A percentile compares a stretch with the other conserved stretches of the same genome.
These are phyloP conservation scores for Apantesis nais DNA, from an alignment of 2,888 invertebrate genomes.

Conservation along the genomic window DNA sequence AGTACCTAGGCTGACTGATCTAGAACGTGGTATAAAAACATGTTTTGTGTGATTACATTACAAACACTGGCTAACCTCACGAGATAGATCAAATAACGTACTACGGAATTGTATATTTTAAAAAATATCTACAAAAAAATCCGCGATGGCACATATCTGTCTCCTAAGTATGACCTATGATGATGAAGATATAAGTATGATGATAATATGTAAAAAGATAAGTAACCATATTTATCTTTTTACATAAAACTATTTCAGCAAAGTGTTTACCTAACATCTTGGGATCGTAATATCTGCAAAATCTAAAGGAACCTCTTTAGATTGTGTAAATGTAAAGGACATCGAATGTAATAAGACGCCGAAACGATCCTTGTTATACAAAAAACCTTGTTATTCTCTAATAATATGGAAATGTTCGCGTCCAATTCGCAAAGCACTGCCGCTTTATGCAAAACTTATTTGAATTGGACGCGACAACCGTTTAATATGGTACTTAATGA, in stretches of 20 bases:
- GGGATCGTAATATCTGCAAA: background rate
- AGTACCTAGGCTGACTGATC: too few species aligned
- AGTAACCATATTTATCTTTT: background rate
- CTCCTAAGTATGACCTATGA: too few species aligned
- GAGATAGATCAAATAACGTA: too few species aligned
- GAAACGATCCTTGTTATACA: conserved; percentile 2
- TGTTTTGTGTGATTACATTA: too few species aligned
- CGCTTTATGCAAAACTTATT: conserved; percentile 1
- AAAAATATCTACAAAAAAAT: too few species aligned
- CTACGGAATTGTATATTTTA: too few species aligned
- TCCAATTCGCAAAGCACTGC: conserved; percentile 4
- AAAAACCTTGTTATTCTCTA: conserved; percentile 9
- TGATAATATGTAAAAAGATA: too few species aligned
- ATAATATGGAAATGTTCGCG: conserved; percentile 9
- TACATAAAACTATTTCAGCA: background rate
- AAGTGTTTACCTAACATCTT: background rate
- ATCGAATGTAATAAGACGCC: conserved; percentile 5
- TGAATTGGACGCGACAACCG: background rate
- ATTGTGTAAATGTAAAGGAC: background rate
- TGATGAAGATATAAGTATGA: too few species aligned
- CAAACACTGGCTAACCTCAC: too few species aligned
- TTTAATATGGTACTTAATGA: background rate
- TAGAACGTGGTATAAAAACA: too few species aligned
- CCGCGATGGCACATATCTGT: too few species aligned
- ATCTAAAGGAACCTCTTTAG: background rate